Conservation (phyloP, 2,888 invertebrate species). For the Punctoribates punctum region DNA sequence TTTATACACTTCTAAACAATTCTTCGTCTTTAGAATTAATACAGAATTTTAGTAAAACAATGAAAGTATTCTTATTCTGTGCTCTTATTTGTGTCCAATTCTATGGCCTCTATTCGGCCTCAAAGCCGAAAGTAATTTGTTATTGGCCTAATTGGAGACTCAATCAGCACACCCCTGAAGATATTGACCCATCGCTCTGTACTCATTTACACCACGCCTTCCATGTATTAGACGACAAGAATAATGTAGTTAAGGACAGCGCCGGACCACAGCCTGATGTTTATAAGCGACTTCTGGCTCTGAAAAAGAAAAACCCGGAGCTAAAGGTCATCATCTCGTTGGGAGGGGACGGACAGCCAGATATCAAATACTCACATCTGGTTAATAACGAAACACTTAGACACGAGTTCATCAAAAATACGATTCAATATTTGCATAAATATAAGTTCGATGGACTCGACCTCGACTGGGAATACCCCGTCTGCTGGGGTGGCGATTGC, state of each 20-base stretch:
- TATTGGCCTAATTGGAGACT: conserved; percentile 15
- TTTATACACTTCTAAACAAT: too few relatives aligned
- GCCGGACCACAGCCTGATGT: conserved; percentile 2
- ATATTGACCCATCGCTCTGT: conserved; percentile 71
- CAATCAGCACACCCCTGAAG: conserved; percentile 59
- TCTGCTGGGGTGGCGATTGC: conserved; percentile 18
- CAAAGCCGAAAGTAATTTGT: conserved; percentile 20
- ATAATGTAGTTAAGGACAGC: conserved; percentile 55
- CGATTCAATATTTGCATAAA: background rate
- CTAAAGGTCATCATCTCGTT: background rate
- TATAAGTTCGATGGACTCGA: conserved; percentile 9
- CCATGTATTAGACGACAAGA: conserved; percentile 63
- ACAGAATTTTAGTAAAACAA: too few relatives aligned
- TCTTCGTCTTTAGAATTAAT: too few relatives aligned
- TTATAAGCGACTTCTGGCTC: background rate
- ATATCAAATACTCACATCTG: background rate
- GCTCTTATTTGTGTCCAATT: background rate
- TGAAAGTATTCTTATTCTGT: too few relatives aligned
- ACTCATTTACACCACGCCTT: conserved; percentile 83
- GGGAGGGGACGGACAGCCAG: conserved; percentile 1
- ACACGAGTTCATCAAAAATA: background rate
- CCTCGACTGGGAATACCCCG: conserved; percentile 24
- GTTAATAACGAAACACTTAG: background rate
- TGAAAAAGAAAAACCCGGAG: background rate
- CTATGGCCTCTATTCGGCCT: background rate